Base-by-base conservation (phyloP, 92 coral and sea anemone species). In the Porites divaricata region DNA sequence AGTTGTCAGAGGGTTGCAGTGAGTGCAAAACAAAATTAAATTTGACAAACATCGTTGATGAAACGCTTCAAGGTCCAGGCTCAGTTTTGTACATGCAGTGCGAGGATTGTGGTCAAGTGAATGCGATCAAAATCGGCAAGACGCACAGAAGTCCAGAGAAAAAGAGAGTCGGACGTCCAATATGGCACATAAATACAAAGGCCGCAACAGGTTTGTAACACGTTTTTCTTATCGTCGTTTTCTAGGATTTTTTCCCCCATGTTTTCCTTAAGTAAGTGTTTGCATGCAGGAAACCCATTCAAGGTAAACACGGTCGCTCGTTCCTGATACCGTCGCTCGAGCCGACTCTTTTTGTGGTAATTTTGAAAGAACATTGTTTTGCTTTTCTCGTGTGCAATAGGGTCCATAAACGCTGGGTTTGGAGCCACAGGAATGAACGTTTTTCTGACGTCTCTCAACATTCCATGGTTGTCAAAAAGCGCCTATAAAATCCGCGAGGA, bases 341-440 rank as follows among this genome's bases (percentile, higher is more conserved):
- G 4, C 41, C 4, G 4, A 28, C 41, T 28, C 3, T 28, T 28
- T 28, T 28, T 28, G 41, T 28, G 41, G 41, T 28, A 4, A 28
- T 28, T 28, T 28, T 28, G 41, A 28, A 28, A 28, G 41, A 28
- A 28, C 4, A 28, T 28, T 28, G 41, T 28, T 28, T 28, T 28
- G 41, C 41, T 28, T 28, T 28, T 28, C 41, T 28, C 4, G 41
- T 72, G 61, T 83, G 25, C 35, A n/a, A 28, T 9, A 85, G 89
- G 66, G 20, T 65, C 89, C 1, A 16, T 85, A 5, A 79, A 77
- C 25, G 62, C 84, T 76, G 88, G 93, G 14, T 23, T 90, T 9
- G 93, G 93, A 8, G 81, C 81, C 8, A 76, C 67, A 28, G 88
- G 86, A n/a, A 35, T 86, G 49, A 90, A 90, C 58, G 78, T 21